Evolutionary conservation across 2,797 vertebrate genomes (phyloP), one percentile per base, ranked within the genome.

Genomic region (Rhinogobio ventralis): DNA sequence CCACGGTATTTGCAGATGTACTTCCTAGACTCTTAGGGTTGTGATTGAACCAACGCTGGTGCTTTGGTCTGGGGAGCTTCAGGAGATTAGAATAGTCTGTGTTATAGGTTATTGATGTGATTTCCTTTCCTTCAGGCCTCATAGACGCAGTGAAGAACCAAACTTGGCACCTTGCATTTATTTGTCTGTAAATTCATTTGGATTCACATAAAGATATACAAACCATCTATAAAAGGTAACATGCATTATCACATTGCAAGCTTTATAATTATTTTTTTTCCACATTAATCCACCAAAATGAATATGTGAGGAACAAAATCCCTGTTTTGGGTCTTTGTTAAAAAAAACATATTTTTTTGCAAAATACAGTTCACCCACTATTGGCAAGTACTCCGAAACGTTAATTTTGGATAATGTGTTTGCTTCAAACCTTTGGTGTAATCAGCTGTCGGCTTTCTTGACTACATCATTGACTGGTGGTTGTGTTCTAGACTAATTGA

Each of bases 381-480:
- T 51, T 30, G 23, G 17, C 17, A 51, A 28, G 2, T 28, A 73
- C 19, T 28, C 4, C n/a, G 28, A 72, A 28, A 73, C 2, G 8
- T 51, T 17, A 9, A 73, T 49, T 11, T 30, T 19, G 25, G 25
- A 51, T 51, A 51, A 73, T 33, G 25, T 33, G 51, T 51, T 33
- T 74, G 28, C 25, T 30, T 46, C 10, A 72, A 72, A 73, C n/a
- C 45, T 25, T 49, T 73, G 17, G 46, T 72, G 25, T 72, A 23
- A 53, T 51, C 72, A 53, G 72, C 13, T 23, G 20, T 53, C 14
- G 2, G 28, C 19, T 53, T 5, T 33, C 11, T 23, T 84, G 28
- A 81, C 81, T 81, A 67, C 74, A 51, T 88, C 85, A 86, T 68
- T 81, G 39, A 66, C 49, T 25, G 7, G 49, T 85, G 28, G 25